Conservation (phyloP, 2,888 invertebrate species). For the Diarsia mendica region DNA sequence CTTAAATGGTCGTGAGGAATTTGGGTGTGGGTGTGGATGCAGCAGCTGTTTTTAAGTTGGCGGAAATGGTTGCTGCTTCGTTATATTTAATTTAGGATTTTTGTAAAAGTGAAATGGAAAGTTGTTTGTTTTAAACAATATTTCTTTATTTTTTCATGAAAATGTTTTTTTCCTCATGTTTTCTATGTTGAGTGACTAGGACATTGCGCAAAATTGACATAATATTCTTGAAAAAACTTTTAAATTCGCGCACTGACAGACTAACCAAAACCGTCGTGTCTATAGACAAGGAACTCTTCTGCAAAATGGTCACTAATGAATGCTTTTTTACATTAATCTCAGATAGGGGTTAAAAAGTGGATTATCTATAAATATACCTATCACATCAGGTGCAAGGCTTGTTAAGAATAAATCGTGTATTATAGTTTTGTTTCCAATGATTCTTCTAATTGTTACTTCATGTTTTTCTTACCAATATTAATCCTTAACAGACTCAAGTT, state of each 20-base stretch:
- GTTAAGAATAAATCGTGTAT: neutral
- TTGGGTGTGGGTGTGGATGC: neutral
- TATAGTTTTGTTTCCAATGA: neutral
- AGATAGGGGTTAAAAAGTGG: neutral
- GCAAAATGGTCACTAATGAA: neutral
- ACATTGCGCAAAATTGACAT: neutral
- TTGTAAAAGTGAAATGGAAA: neutral
- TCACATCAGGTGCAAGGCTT: too few relatives aligned
- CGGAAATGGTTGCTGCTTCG: neutral
- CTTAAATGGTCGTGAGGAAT: constrained; percentile 31
- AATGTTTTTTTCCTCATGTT: neutral
- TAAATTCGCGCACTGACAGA: neutral
- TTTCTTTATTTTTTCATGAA: neutral
- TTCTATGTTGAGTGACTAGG: neutral
- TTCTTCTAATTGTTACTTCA: neutral
- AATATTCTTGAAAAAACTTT: neutral
- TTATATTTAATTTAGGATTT: neutral
- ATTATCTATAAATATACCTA: neutral
- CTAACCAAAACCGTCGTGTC: neutral
- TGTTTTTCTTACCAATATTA: too few relatives aligned
- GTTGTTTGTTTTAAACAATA: neutral
- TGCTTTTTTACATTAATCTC: neutral
- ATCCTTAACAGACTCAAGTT: neutral
- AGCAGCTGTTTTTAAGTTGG: constrained; percentile 10
- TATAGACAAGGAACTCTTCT: too few relatives aligned